Evolutionary conservation across 2,113 vertebrate species (phyloP).

Genomic region (Alethe diademata): DNA sequence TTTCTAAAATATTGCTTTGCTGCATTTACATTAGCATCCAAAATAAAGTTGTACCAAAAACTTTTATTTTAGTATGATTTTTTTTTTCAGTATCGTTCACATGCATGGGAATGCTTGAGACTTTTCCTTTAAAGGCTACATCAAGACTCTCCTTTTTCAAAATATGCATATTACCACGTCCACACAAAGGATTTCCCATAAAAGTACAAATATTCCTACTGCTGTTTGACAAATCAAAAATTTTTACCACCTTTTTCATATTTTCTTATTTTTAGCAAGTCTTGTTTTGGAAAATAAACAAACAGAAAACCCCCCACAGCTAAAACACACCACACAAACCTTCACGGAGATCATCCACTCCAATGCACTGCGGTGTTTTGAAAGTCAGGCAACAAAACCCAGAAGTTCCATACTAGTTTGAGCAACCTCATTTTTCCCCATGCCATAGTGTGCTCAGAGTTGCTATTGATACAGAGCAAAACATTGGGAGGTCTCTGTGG

Average conservation of each 20-base stretch:
- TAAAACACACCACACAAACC: neutral
- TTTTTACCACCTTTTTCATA: neutral
- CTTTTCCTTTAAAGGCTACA: neutral
- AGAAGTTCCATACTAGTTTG: neutral
- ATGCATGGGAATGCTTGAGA: neutral
- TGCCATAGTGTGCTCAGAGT: neutral
- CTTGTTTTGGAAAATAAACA: neutral
- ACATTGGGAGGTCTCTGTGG: neutral
- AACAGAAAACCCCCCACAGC: neutral
- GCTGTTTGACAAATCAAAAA: neutral
- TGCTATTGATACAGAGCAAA: neutral
- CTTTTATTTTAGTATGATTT: neutral
- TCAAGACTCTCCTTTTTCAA: neutral
- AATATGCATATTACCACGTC: accelerated
- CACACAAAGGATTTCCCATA: neutral
- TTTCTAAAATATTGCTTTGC: neutral
- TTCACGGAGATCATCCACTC: neutral
- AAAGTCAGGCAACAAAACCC: neutral
- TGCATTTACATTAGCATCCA: accelerated
- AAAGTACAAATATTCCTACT: neutral
- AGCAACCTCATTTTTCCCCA: neutral
- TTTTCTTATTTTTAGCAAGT: neutral
- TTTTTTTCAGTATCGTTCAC: neutral
- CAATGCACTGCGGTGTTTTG: neutral
- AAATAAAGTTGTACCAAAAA: neutral